Evolutionary conservation across 2,113 vertebrate species (phyloP), one percentile per base, ranked within the genome.

Genomic region (Motacilla tschutschensis): DNA sequence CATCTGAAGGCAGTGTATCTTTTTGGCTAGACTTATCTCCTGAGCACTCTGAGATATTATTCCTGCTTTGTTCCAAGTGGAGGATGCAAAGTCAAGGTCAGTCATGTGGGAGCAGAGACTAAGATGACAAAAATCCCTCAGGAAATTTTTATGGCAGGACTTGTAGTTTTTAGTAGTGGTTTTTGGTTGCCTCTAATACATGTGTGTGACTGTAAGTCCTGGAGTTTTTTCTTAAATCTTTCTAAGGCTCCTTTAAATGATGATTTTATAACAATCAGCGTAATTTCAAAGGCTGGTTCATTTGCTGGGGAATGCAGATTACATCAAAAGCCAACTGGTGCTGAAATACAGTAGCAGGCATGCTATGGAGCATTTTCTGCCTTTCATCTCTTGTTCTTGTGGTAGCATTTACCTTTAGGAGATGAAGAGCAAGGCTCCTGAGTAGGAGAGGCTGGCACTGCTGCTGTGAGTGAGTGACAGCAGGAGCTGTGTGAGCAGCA

Each of bases 331-430:
- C 55, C 64, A 59, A 5, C 31, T 48, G 55, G 24, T 33, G 28
- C 66, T 85, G 72, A 53, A 80, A n/a, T 55, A 26, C 0, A 50
- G 55, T n/a, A 77, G 53, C 44, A 59, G 59, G 19, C 17, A 9
- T 44, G 33, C 62, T 57, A 2, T n/a, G 24, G 63, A 85, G 59
- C 35, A 12, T 81, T 91, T 91, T 74, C 75, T 77, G 53, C 38
- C 63, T 94, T 88, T 79, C 57, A 41, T 91, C 64, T 78, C 63
- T 57, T 83, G 51, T 75, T 75, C 65, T 14, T 13, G 4, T 47
- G 50, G 59, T 40, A 78, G 73, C 79, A 22, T 84, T 88, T 88
- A 90, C 79, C 82, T 95, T 88, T 5, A 82, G 64, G 70, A 91
- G 79, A 55, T 85, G 7, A 64, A 33, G 59, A 55, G 76, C 73